Conservation (phyloP, 2,797 vertebrate genomes). For the Lateolabrax maculatus region DNA sequence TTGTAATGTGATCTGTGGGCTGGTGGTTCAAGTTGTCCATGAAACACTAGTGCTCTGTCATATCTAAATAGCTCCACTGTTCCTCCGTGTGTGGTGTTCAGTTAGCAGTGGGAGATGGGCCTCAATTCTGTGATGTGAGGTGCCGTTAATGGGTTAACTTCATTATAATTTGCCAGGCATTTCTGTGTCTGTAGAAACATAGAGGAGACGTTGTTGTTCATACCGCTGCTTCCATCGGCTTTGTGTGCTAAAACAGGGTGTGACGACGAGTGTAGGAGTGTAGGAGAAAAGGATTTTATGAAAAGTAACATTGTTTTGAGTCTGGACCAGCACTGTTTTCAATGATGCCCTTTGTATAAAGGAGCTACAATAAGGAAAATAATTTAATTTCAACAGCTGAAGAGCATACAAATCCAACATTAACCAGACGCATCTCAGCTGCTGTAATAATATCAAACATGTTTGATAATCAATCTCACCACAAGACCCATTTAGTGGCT, state of each 20-base stretch:
- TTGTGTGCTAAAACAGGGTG: constrained; percentile 69
- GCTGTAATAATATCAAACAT: background rate
- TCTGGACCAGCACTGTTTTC: constrained; percentile 33
- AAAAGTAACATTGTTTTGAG: constrained; percentile 67
- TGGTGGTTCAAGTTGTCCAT: constrained; percentile 35
- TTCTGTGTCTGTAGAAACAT: constrained; percentile 53
- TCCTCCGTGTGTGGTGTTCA: constrained; percentile 22
- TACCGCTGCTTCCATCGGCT: constrained; percentile 63
- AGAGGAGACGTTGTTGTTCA: constrained; percentile 69
- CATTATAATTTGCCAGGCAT: constrained; percentile 61
- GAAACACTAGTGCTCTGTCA: constrained; percentile 70
- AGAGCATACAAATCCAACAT: background rate
- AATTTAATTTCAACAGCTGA: too few relatives aligned
- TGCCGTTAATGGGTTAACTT: constrained; percentile 70
- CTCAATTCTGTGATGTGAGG: constrained; percentile 45
- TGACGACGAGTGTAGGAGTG: constrained; percentile 70
- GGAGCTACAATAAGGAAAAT: constrained; percentile 15
- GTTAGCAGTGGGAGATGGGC: constrained; percentile 56
- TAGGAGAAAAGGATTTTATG: constrained; percentile 49
- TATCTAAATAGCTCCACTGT: constrained; percentile 70
- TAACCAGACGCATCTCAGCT: background rate
- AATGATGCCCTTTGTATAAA: constrained; percentile 59
- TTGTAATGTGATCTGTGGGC: constrained; percentile 63
- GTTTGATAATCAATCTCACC: background rate
- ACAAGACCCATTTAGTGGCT: background rate